Base-by-base conservation (phyloP, 2,797 vertebrate genomes). In the Pyrocephalus nanus region DNA sequence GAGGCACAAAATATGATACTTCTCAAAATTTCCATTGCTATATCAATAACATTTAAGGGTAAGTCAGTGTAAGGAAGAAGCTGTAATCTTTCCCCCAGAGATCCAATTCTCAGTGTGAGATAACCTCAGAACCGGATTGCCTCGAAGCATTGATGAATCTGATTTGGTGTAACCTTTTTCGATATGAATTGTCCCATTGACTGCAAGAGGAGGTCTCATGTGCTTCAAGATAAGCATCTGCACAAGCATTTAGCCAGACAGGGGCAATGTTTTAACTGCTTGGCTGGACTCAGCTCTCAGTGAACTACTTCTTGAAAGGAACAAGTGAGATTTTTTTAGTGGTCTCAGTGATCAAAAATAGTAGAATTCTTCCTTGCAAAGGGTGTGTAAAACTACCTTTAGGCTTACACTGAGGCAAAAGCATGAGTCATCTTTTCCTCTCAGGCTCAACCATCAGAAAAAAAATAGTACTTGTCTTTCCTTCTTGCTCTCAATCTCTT, bases 201-300 rank as follows among this genome's bases (percentile, higher is more conserved):
- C 51, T 64, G 53, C 58, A 86, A 67, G 45, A 75, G 55, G 66
- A 76, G 85, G 66, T 79, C 55, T 92, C 62, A 8, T 64, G 40
- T 38, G 76, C 86, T 93, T 90, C 55, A n/a, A 83, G 87, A 94
- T 88, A 90, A 94, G 66, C 62, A 61, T 70, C 76, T 84, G 34
- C 1, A 0, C 60, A 77, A 67, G 45, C 5, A 0, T 88, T 85
- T 60, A 70, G 36, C 64, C 34, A 43, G 86, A 66, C 48, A 88
- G 85, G 62, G 55, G 10, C 91, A 85, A 32, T 71, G 50, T 72
- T 92, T 80, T 88, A 72, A 51, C 43, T 4, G 2, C 78, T 57
- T 80, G 55, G 8, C 61, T 92, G 72, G 40, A 70, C 50, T 81
- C n/a, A 61, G 70, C 23, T 69, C 23, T 53, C 32, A 4, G 65